Evolutionary conservation across 2,888 invertebrate genomes (phyloP).

Genomic region (Tinea pellionella): DNA sequence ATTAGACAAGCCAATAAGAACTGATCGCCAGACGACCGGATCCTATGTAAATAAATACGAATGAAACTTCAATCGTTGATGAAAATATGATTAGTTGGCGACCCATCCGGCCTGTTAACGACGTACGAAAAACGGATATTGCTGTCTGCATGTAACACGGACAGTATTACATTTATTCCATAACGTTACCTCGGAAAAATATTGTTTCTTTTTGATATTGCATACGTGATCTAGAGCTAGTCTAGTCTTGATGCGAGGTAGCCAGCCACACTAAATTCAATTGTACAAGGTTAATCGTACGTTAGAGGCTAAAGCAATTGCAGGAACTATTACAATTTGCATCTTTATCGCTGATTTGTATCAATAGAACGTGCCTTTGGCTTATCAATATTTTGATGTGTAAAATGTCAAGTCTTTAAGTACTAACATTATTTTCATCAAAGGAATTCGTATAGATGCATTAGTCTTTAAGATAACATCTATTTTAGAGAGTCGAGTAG

Average conservation of each 20-base stretch:
- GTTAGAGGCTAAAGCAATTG: neutral
- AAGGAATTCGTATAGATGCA: neutral
- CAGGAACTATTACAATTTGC: neutral
- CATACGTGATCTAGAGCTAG: neutral
- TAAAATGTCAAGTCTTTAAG: neutral
- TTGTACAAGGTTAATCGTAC: neutral
- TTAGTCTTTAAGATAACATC: neutral
- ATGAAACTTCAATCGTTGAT: neutral
- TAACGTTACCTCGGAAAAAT: neutral
- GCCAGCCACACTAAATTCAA: neutral
- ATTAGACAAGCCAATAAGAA: neutral
- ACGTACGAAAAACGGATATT: neutral
- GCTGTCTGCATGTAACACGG: neutral
- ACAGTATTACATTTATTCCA: neutral
- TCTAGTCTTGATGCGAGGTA: neutral
- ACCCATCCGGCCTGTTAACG: neutral
- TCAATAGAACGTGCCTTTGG: neutral
- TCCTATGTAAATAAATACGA: neutral
- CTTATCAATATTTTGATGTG: neutral
- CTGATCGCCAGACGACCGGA: conserved; percentile 6
- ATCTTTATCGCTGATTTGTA: neutral
- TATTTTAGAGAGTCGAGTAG: neutral
- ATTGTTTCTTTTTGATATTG: neutral
- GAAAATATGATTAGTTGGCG: conserved; percentile 1
- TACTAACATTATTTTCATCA: neutral